Evolutionary conservation across 1,140 invertebrate species (phyloP), one percentile per base, ranked within the genome.

Genomic region (Diabrotica virgifera): DNA sequence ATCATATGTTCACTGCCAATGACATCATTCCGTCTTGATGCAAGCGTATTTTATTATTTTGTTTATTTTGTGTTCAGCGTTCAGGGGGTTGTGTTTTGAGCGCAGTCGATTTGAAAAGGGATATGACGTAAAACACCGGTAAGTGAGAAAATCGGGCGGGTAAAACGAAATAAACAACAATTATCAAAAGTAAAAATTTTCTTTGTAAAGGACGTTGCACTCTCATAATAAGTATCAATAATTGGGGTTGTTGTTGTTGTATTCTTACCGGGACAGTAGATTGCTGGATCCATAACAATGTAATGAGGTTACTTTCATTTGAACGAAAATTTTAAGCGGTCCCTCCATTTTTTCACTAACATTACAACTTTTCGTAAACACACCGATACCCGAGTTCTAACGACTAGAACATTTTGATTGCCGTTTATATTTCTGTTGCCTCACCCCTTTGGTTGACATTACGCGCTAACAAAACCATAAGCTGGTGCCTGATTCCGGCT

Each of bases 261-360:
- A 10, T 36, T 57, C 55, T 57, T 57, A 57, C 55, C 55, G 55
- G 55, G 55, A 57, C 55, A 57, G 55, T 57, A 57, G 36, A 57
- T 24, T 57, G 55, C 12, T 57, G 55, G 11, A 57, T 57, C 55
- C 55, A 57, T 57, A 6, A 57, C 55, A 57, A n/a, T 36, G n/a
- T 35, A 12, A 6, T 11, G 36, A 36, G 12, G 9, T 24, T 36
- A 36, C 12, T 57, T 12, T 24, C 55, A 57, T 57, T 35, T 57
- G 55, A 57, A 57, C 36, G 12, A 57, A 3, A 12, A 57, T 36
- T n/a, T 24, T 57, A 36, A 37, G 36, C 36, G 55, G 8, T 36
- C 36, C 36, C 55, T 57, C 55, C 55, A 57, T 57, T 57, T 57
- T 57, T 57, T 24, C 55, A 57, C 55, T 57, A 57, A 57, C 55